These are phyloP conservation scores for Polydrusus tereticollis DNA, from an alignment of 2,888 invertebrate genomes.

Conservation along the genomic window DNA sequence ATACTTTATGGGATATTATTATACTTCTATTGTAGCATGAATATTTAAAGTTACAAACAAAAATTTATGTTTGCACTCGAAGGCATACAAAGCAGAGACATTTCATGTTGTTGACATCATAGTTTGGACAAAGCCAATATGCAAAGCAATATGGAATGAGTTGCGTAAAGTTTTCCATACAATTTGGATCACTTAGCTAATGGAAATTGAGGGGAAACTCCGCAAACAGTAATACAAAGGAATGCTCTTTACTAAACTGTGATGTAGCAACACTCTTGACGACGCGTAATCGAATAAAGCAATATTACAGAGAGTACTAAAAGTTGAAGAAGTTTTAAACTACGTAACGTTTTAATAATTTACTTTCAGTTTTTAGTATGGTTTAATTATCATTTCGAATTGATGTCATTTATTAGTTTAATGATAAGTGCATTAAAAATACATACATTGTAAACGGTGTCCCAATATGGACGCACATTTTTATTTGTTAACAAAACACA, in stretches of 20 bases:
- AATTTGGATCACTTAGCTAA: constrained; percentile 34
- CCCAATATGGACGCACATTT: too few species aligned
- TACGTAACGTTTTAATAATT: too few species aligned
- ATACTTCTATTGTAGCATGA: too few species aligned
- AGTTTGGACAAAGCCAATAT: constrained; percentile 23
- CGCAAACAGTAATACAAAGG: constrained; percentile 31
- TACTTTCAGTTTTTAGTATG: too few species aligned
- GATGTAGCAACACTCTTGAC: background rate
- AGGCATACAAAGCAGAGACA: background rate
- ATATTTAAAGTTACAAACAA: too few species aligned
- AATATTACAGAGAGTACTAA: background rate
- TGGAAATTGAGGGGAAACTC: constrained; percentile 38
- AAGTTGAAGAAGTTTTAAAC: background rate
- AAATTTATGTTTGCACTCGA: too few species aligned
- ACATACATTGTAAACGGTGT: too few species aligned
- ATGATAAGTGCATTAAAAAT: too few species aligned
- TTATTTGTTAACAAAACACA: too few species aligned
- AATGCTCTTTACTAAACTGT: constrained; percentile 8
- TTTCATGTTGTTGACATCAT: background rate
- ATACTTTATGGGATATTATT: too few species aligned
- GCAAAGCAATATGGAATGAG: constrained; percentile 41
- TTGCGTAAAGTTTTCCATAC: constrained; percentile 29
- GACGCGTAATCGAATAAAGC: background rate
- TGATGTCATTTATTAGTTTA: too few species aligned
- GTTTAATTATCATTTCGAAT: too few species aligned